Conservation (phyloP, 2,888 invertebrate species). For the Tinea trinotella region DNA sequence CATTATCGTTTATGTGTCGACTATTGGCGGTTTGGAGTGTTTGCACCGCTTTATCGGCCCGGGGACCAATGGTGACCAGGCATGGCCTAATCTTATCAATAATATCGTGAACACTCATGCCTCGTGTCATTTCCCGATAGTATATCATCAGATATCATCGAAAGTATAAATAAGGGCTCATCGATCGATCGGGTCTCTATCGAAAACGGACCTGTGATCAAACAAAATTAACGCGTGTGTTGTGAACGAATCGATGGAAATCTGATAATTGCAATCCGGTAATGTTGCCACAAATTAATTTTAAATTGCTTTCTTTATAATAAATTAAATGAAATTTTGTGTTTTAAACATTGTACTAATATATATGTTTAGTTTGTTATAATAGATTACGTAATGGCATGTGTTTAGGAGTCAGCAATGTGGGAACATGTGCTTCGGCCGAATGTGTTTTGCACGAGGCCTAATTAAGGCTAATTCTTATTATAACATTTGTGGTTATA, state of each 20-base stretch:
- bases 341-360: not conserved
- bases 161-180: conserved; percentile 71
- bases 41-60: conserved; percentile 51
- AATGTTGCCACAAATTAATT: not conserved
- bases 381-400: conserved; percentile 56
- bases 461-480: conserved; percentile 3
- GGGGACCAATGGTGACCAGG: conserved; percentile 50
- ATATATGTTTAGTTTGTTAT: not conserved
- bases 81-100: conserved; percentile 54
- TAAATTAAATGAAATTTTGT: too few relatives aligned
- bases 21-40: conserved; percentile 64
- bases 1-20: too few relatives aligned
- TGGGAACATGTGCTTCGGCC: not conserved
- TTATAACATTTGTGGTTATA: not conserved
- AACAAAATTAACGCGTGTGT: not conserved
- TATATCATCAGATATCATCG: conserved; percentile 66
- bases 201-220: conserved; percentile 25
- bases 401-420: conserved; percentile 37
- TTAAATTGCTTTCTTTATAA: not conserved
- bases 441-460: not conserved
- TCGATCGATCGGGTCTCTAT: conserved; percentile 70
- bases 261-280: not conserved
- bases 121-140: conserved; percentile 61
- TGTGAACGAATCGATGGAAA: not conserved
- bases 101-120: conserved; percentile 64